These are phyloP conservation scores for Cheirogaleus medius DNA, from an alignment of 2,113 vertebrate species.

Conservation along the genomic window DNA sequence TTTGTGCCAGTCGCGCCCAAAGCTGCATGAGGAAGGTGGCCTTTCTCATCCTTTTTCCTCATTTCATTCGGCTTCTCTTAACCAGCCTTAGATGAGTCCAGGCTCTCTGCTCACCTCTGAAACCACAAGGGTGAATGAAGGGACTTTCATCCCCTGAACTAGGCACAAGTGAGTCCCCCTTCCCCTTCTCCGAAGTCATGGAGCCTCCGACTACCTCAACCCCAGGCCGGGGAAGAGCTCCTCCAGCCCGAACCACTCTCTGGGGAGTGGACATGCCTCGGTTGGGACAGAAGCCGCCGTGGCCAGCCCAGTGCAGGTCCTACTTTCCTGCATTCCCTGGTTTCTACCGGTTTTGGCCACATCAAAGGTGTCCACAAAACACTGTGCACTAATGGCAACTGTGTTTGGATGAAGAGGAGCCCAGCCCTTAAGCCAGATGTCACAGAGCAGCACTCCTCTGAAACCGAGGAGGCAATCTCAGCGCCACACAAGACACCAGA, in stretches of 20 bases:
- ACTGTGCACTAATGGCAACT: too few relatives aligned
- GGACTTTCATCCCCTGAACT: neutral
- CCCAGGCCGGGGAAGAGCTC: neutral
- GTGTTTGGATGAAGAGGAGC: neutral
- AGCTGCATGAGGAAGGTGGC: neutral
- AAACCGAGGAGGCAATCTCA: neutral
- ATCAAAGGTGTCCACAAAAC: neutral
- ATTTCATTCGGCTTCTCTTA: neutral
- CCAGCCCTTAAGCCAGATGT: neutral
- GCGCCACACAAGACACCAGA: neutral
- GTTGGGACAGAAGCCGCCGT: neutral
- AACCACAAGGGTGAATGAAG: neutral
- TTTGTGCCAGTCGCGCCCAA: neutral
- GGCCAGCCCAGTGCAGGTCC: too few relatives aligned
- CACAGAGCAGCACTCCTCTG: neutral
- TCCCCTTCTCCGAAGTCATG: neutral
- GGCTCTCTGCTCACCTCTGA: neutral
- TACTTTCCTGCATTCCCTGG: accelerated
- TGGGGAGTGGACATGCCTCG: too few relatives aligned
- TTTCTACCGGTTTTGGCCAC: neutral
- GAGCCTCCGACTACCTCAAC: neutral
- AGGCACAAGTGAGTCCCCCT: accelerated
- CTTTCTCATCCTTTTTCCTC: neutral
- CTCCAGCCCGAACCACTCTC: neutral
- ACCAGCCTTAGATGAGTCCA: neutral